Evolutionary conservation across 2,797 vertebrate species (phyloP), one percentile per base, ranked within the genome.

Genomic region (Ibycter americanus): DNA sequence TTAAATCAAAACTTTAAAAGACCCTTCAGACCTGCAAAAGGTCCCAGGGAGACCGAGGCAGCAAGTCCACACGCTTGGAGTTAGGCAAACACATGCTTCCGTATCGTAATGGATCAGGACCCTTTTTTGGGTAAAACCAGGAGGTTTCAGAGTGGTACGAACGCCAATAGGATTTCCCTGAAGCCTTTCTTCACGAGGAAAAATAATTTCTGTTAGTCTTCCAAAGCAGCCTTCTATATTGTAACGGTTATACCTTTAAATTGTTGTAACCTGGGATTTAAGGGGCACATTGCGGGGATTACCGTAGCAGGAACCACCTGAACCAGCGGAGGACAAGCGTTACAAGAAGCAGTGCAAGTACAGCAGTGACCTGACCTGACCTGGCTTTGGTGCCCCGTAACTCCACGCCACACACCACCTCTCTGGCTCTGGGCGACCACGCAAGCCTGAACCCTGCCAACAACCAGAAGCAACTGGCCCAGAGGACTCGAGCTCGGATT

Each of bases 51-150:
- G 42, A 47, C 22, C 63, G 29, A 40, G 12, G 40, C 31, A 70
- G 66, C 46, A 22, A 46, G 16, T 54, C 15, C 27, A 13, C 46
- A 7, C 1, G 2, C 46, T 9, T 16, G 34, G 23, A 61, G 42
- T 54, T 34, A 54, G 31, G 19, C n/a, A 66, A 6, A 38, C 25
- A 13, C 32, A 32, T 12, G 4, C 14, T 12, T 16, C 46, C 14
- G 4, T 3, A 38, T 5, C 0, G 1, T 15, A 38, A 73, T 1
- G 2, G 27, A 66, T 17, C 6, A 9, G 8, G 26, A 26, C 26
- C 56, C 38, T 36, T 65, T 65, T 31, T 4, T 2, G 34, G 58
- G 32, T 26, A 22, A 84, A 79, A 79, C 12, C 4, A n/a, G 27
- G 16, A 25, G 22, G 26, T 56, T 77, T 63, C 31, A 22, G 49